Evolutionary conservation across 2,113 vertebrate species (phyloP), one percentile per base, ranked within the genome.

Genomic region (Enhydra lutris): DNA sequence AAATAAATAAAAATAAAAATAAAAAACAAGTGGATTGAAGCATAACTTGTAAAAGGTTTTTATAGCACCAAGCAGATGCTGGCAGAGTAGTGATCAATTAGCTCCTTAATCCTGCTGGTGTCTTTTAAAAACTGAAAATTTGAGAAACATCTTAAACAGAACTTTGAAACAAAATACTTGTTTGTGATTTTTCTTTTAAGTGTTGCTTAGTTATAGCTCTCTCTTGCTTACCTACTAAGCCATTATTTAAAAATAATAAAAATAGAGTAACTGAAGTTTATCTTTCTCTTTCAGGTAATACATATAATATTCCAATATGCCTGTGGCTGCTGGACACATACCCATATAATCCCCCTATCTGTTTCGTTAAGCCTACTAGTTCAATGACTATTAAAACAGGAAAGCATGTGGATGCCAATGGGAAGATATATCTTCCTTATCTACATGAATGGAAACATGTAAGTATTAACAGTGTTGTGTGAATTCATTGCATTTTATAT

Each of bases 311-410:
- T 97, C 99, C 99, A 26, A 99, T 99, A 97, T 99, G 99, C 97
- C 98, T 99, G 83, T 99, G 99, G 99, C 98, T 99, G 94, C 98
- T 99, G 98, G 99, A 99, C 98, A 99, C 99, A 17, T 99, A 99
- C 96, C 99, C 99, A 39, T 99, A 99, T 99, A 99, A 99, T 87
- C 99, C 99, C 18, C 99, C 99, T 18, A 99, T 99, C 98, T 99
- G 99, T 98, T 99, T 99, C 98, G 99, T 99, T 96, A 99, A 99
- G 98, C 99, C 99, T 95, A 99, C 99, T 95, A 99, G 99, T 96
- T 99, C 99, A 79, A 99, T 99, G 99, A 99, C 99, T 98, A 99
- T 99, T 98, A 99, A 99, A 99, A 99, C 99, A 81, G 99, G 99
- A 95, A 99, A 99, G 78, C 99, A 99, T 92, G 99, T 99, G n/a